A percentile compares a stretch with the other conserved stretches of the same genome.
Evolutionary conservation across 2,797 vertebrate species (phyloP).

Genomic region (Phalanger gymnotis): DNA sequence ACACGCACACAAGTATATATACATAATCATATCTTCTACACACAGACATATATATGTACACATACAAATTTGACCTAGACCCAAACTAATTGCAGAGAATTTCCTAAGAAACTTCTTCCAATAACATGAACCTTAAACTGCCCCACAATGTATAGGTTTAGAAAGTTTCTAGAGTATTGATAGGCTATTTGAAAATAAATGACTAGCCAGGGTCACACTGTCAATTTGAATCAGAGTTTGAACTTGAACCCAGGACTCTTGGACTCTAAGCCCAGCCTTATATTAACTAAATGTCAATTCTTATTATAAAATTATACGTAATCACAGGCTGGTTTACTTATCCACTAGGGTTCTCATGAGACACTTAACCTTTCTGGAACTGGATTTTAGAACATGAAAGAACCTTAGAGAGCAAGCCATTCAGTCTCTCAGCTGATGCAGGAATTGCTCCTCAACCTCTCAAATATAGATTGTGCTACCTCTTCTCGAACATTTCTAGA

Average conservation of each 20-base stretch:
- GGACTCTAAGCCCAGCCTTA: no score
- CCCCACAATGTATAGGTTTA: no score
- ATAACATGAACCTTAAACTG: no score
- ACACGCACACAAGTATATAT: no score
- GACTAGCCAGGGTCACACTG: not conserved
- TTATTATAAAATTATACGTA: not conserved
- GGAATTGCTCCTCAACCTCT: not conserved
- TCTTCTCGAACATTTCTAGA: not conserved
- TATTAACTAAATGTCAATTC: not conserved
- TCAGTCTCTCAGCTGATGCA: not conserved
- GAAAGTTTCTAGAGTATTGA: not conserved
- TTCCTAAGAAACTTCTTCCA: no score
- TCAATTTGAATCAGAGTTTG: not conserved
- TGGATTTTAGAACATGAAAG: not conserved
- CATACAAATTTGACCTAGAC: no score
- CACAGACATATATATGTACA: no score
- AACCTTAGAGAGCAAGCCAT: not conserved
- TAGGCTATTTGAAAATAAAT: not conserved
- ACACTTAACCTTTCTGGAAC: not conserved
- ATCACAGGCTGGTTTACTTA: not conserved
- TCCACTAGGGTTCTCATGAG: not conserved
- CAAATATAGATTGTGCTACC: not conserved
- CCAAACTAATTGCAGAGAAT: no score
- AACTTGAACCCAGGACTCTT: not conserved
- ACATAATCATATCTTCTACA: no score